Base-by-base conservation (phyloP, 2,797 vertebrate species). In the Falco peregrinus region DNA sequence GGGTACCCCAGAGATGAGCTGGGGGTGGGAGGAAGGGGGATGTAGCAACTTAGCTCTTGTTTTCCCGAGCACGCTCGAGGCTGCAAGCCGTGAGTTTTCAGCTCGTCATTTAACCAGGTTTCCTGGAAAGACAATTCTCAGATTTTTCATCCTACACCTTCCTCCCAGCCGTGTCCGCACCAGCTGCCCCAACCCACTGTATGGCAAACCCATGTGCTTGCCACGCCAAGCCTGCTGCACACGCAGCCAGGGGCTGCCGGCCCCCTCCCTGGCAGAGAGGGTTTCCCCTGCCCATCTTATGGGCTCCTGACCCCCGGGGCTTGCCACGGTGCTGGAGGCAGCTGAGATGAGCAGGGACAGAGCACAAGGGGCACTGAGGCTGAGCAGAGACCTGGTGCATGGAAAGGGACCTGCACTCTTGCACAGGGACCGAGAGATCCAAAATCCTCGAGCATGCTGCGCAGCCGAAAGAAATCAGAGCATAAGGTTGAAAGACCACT, bases 371-470 rank as follows among this genome's bases (percentile, higher is more conserved):
- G 17, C 9, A 13, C 29, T 5, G 28, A 73, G 86, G 20, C 39
- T 6, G 33, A 45, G 89, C 78, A 82, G 71, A 53, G 67, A 21
- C 7, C 7, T 14, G 37, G 25, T 0, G 28, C 19, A 0, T 8
- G 59, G 45, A 37, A 37, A n/a, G 21, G 54, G 75, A 85, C 25
- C 61, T 29, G 11, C 28, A 3, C 12, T 63, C 86, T 64, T 6
- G 2, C 37, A 6, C 5, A 0, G 31, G 41, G 22, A 75, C 22
- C 0, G 0, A 33, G 54, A 45, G 64, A 78, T 7, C 45, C 2
- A 0, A n/a, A 84, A 70, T 7, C 51, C 77, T 28, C 1, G 0
- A 87, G 57, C 0, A 0, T 2, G 4, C 75, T 0, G 1, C 0
- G 4, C 73, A 79, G 80, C 35, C 22, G 0, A 61, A 65, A 50